phyloP scores from a whole-genome alignment of 2,113 vertebrate species.

The Centropristis striata region DNA sequence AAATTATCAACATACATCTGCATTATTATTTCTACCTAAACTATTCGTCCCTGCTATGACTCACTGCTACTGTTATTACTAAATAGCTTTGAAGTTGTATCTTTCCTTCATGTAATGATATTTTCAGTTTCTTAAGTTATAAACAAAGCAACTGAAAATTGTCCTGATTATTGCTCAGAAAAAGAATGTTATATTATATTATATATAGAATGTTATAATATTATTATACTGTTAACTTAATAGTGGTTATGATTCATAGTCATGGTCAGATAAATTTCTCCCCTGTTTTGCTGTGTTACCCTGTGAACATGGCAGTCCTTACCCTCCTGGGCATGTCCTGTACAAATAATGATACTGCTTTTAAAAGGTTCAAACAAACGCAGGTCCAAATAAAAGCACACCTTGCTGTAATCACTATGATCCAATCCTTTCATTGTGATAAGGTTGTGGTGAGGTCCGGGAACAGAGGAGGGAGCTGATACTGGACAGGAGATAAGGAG shows the following conservation, averaged over 20 bases:
- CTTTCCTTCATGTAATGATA: background rate
- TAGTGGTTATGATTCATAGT: background rate
- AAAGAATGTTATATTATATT: background rate
- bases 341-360: constrained; percentile 28
- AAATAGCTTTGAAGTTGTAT: background rate
- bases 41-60: background rate
- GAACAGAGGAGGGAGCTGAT: constrained; percentile 32
- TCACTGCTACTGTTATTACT: background rate
- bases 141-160: background rate
- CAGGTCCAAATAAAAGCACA: background rate
- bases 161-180: background rate
- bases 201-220: no score
- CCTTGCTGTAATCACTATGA: constrained; percentile 18
- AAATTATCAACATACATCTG: background rate
- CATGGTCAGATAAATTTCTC: background rate
- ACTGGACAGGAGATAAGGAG: constrained; percentile 44
- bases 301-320: background rate
- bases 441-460: constrained; percentile 11
- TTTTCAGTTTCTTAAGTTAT: background rate
- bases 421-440: constrained; percentile 20
- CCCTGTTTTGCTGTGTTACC: background rate
- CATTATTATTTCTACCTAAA: background rate
- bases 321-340: constrained; percentile 1
- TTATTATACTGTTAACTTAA: background rate
- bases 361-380: background rate